Evolutionary conservation across 1,140 invertebrate genomes (phyloP), one percentile per base, ranked within the genome.

Genomic region (Melanaphis sacchari): DNA sequence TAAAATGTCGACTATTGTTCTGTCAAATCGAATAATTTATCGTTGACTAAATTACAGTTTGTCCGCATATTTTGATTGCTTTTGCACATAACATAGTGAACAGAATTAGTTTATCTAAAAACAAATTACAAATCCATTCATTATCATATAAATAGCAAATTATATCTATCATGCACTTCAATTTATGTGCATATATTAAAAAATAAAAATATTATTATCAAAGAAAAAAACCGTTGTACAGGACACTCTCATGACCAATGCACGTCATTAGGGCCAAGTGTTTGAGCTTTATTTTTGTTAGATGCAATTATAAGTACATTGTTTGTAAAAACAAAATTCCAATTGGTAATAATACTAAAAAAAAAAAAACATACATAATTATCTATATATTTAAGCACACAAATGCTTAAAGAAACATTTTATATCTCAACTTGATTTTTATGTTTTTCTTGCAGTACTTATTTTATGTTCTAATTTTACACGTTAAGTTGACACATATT

Each of bases 61-160:
- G 31, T n/a, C n/a, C 59, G 59, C 59, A n/a, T 76, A 76, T 76
- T 76, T 76, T 76, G 59, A 76, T 76, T 76, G 59, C 31, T 76
- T 76, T 76, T 76, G 4, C 59, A 76, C 59, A 31, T 76, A 76
- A n/a, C 11, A 76, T 76, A 76, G n/a, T n/a, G n/a, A 4, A 76
- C 59, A 36, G 31, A 76, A 5, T 76, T 76, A n/a, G 59, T 76
- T 76, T n/a, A 76, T 76, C 18, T 76, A 76, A 15, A 76, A 76
- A 76, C 59, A 76, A 76, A 76, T 76, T 36, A 76, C 59, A 76
- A n/a, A 76, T 76, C 31, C 31, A 76, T 76, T 76, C 31, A 76
- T 76, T 76, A 76, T 76, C 59, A 76, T 76, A 76, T 76, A 76
- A 76, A 76, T 76, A 76, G 59, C 59, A 31, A 76, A 76, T 76